Conservation (phyloP, 2,797 vertebrate species). For the Paguma larvata region DNA sequence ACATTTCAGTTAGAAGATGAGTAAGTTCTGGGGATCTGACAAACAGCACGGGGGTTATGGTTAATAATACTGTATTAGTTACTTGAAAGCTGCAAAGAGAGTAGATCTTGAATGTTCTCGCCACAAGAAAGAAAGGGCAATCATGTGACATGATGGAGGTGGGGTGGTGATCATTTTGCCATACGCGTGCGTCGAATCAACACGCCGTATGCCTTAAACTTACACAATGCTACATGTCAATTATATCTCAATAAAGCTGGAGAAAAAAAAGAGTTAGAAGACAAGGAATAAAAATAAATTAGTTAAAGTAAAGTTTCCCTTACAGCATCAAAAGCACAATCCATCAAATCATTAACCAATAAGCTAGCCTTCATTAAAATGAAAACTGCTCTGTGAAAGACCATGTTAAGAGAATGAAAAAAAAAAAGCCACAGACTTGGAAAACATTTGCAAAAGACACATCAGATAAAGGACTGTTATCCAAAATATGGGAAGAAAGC, state of each 20-base stretch:
- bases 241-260: not conserved
- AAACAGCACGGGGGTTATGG: no score
- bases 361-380: not conserved
- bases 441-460: conserved; percentile 43
- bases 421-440: not conserved
- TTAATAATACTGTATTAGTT: no score
- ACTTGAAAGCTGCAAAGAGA: no score
- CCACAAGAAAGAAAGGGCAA: no score
- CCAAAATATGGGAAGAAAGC: not conserved
- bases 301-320: not conserved
- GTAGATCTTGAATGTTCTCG: no score
- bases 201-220: not conserved
- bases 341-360: conserved; percentile 7
- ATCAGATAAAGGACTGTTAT: not conserved
- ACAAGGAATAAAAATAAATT: not conserved
- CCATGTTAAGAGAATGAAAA: not conserved
- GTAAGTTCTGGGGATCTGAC: not conserved
- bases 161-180: not conserved
- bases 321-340: not conserved
- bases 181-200: not conserved
- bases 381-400: not conserved
- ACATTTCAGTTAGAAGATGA: not conserved
- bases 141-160: not conserved
- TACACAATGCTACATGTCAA: not conserved
- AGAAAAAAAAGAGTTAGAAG: not conserved